phyloP scores from a whole-genome alignment of 2,888 invertebrate genomes.

The Malthinus seriepunctatus region DNA sequence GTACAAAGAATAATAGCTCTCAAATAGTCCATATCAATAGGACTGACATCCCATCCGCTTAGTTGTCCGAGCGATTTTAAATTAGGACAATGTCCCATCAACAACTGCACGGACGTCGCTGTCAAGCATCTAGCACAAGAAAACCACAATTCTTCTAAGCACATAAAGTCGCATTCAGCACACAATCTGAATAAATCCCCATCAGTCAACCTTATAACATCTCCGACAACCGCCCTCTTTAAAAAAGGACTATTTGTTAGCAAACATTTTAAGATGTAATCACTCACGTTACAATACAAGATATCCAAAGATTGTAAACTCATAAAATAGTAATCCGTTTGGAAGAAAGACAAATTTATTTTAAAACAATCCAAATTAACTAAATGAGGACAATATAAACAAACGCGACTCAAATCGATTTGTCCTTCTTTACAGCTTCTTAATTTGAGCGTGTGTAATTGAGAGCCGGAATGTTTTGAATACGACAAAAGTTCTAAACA shows the following conservation, averaged over 20 bases:
- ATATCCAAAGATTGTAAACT: conserved; percentile 68
- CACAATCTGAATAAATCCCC: conserved; percentile 70
- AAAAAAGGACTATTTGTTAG: conserved; percentile 64
- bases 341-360: conserved; percentile 63
- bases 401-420: conserved; percentile 46
- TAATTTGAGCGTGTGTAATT: conserved; percentile 45
- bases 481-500: conserved; percentile 63
- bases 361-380: conserved; percentile 68
- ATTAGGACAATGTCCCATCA: conserved; percentile 70
- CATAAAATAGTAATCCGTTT: conserved; percentile 62
- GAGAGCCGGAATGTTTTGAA: conserved; percentile 55
- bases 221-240: conserved; percentile 66
- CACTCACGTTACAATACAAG: conserved; percentile 65
- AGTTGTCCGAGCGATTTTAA: conserved; percentile 66
- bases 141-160: conserved; percentile 71
- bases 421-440: conserved; percentile 41
- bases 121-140: conserved; percentile 69
- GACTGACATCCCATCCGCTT: conserved; percentile 68
- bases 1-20: conserved; percentile 67
- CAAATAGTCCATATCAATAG: conserved; percentile 69
- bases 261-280: conserved; percentile 62
- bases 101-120: conserved; percentile 63
- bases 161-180: conserved; percentile 64
- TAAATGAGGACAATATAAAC: conserved; percentile 55
- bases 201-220: conserved; percentile 67